Conservation (phyloP, 2,888 invertebrate species). For the Arctia plantaginis region DNA sequence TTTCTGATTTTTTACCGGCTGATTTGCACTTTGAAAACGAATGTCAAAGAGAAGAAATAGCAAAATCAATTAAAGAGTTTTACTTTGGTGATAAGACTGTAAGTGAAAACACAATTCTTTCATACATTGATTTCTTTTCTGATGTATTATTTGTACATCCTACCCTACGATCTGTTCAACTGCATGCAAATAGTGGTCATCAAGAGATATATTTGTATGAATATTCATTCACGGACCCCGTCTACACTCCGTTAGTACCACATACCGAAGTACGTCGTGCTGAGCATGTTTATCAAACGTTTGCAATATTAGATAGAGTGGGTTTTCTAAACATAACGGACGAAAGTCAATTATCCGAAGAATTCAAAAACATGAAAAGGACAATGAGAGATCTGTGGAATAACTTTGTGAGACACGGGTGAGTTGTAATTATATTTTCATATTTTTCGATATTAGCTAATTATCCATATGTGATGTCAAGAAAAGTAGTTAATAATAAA, state of each 20-base stretch:
- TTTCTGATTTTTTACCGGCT: constrained; percentile 60
- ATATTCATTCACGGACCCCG: constrained; percentile 57
- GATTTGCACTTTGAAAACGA: constrained; percentile 59
- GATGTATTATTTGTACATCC: constrained; percentile 69
- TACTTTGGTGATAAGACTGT: constrained; percentile 60
- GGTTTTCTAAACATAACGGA: neutral
- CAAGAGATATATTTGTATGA: constrained; percentile 61
- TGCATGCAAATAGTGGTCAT: constrained; percentile 48
- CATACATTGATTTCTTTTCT: constrained; percentile 54
- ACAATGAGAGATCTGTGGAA: constrained; percentile 47
- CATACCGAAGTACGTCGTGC: constrained; percentile 55
- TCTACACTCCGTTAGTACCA: constrained; percentile 43
- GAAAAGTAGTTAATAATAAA: neutral
- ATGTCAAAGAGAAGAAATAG: constrained; percentile 51
- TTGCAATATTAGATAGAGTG: constrained; percentile 28
- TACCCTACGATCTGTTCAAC: constrained; percentile 52
- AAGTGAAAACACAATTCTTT: constrained; percentile 32
- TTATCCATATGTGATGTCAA: neutral
- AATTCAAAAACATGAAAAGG: constrained; percentile 44
- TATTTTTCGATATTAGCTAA: no score
- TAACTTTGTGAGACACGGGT: constrained; percentile 58
- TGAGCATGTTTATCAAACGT: constrained; percentile 56
- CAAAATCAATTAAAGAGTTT: constrained; percentile 52
- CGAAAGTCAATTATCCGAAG: constrained; percentile 31
- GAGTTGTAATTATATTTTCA: constrained; percentile 21